phyloP scores from a whole-genome alignment of 2,113 vertebrate species.

The Isichthys henryi region DNA sequence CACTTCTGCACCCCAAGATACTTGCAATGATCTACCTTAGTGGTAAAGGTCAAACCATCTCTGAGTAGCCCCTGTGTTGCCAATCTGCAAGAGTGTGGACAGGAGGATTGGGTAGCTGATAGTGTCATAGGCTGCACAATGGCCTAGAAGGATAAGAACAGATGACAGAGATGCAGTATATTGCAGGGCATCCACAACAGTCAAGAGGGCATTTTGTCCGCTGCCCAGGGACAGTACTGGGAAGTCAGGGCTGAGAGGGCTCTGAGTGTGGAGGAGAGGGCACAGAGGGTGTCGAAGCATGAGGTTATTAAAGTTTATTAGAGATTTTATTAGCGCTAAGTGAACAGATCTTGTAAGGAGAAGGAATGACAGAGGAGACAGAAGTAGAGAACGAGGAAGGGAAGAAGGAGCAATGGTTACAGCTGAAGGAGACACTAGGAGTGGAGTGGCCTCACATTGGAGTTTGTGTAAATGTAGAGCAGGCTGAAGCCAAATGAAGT shows the following conservation, averaged over 20 bases:
- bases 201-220: neutral
- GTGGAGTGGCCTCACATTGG: neutral
- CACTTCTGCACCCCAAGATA: neutral
- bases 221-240: neutral
- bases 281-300: neutral
- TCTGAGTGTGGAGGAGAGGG: neutral
- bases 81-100: too few species aligned
- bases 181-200: too few species aligned
- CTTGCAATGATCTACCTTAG: neutral
- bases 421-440: neutral
- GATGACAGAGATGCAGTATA: too few species aligned
- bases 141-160: too few species aligned
- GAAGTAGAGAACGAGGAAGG: neutral
- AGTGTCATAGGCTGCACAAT: too few species aligned
- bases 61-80: too few species aligned
- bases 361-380: neutral
- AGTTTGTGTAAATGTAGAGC: too few species aligned
- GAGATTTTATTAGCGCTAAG: neutral
- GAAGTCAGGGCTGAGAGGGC: neutral
- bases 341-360: neutral
- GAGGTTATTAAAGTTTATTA: neutral
- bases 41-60: too few species aligned
- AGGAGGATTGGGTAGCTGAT: too few species aligned
- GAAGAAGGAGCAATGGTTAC: neutral
- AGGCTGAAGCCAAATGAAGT: too few species aligned